Evolutionary conservation across 2,888 invertebrate species (phyloP).

Genomic region (Microplitis deprimator): DNA sequence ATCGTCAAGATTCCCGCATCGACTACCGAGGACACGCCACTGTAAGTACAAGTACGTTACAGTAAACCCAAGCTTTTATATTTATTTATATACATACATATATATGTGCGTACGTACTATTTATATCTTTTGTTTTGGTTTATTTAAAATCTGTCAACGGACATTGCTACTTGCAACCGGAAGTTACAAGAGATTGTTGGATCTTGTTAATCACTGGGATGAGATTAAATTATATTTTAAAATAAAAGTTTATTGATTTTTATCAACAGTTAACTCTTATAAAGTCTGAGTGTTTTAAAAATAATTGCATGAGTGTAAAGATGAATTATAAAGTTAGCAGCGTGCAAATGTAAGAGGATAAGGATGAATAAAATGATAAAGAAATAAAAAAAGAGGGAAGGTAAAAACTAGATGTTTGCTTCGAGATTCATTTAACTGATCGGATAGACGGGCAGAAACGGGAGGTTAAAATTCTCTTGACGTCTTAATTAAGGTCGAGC

Average conservation of each 20-base stretch:
- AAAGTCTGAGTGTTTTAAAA: not conserved
- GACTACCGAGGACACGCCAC: slow-evolving; percentile 23
- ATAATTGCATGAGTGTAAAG: not conserved
- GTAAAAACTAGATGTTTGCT: slow-evolving; percentile 35
- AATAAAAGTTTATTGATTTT: not conserved
- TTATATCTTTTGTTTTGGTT: not conserved
- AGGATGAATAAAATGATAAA: slow-evolving; percentile 26
- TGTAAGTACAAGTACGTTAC: not conserved
- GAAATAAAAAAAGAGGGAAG: slow-evolving; percentile 28
- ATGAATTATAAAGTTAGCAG: not conserved
- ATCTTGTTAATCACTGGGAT: not conserved
- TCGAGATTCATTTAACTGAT: slow-evolving; percentile 52
- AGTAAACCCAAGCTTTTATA: not conserved
- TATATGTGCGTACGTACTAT: too few species aligned
- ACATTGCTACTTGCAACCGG: slow-evolving; percentile 1
- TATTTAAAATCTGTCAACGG: not conserved
- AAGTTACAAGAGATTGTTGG: not conserved
- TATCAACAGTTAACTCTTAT: not conserved
- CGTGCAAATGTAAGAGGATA: slow-evolving; percentile 11
- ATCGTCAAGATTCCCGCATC: slow-evolving; percentile 31
- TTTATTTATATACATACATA: not conserved
- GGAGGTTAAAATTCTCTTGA: slow-evolving; percentile 50
- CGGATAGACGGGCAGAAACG: slow-evolving; percentile 43
- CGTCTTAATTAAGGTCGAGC: slow-evolving; percentile 42
- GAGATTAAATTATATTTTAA: not conserved